Conservation (phyloP, 2,797 vertebrate genomes). For the Anas bahamensis region DNA sequence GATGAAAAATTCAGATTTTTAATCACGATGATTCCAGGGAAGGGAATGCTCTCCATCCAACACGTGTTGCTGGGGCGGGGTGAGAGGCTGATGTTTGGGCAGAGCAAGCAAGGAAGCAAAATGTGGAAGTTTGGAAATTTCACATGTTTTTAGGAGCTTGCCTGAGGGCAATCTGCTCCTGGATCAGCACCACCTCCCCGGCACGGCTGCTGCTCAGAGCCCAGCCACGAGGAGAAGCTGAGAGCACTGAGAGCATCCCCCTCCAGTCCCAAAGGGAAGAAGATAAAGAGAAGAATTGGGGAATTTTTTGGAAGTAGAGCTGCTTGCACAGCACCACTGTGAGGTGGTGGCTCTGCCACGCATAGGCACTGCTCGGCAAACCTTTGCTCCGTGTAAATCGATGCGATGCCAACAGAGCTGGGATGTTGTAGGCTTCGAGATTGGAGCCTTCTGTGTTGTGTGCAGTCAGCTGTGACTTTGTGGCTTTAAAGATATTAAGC, state of each 20-base stretch:
- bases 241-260: neutral
- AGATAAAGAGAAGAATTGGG: neutral
- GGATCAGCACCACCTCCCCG: accelerated
- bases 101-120: neutral
- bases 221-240: neutral
- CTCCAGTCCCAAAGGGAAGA: neutral
- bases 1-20: neutral
- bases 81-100: neutral
- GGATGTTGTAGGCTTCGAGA: neutral
- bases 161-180: neutral
- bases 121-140: neutral
- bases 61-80: neutral
- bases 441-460: neutral
- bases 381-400: neutral
- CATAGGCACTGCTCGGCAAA: accelerated
- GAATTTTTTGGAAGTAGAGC: neutral
- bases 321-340: neutral
- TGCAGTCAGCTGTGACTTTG: neutral
- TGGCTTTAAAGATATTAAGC: conserved; percentile 38
- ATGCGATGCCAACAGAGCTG: neutral
- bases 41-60: neutral
- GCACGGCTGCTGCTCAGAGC: neutral
- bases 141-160: neutral
- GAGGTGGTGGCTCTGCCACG: neutral
- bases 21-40: accelerated